Evolutionary conservation across 2,888 invertebrate species (phyloP), one percentile per base, ranked within the genome.

Genomic region (Syritta pipiens): DNA sequence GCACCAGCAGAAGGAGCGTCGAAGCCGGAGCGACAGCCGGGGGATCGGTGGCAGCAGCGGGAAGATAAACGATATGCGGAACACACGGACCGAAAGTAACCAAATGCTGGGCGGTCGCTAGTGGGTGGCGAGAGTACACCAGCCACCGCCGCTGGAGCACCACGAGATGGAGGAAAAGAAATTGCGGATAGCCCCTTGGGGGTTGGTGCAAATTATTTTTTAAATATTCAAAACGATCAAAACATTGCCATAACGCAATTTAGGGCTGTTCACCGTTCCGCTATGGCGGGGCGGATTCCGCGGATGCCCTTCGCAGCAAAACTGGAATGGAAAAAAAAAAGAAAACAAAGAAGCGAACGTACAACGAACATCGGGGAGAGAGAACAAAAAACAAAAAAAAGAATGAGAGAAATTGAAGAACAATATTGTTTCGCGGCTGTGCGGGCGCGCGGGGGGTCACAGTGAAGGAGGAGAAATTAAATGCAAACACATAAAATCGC

Each of bases 201-300:
- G 79, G 53, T 53, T 81, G 79, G 69, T 81, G 82, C 81, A 83
- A 83, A 83, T 83, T 83, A 82, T 82, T 83, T 83, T 83, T 81
- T 83, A 83, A 83, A 83, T 83, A 82, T 83, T 83, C 83, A 83
- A 81, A 83, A 81, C 82, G 82, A 81, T 83, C 81, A 81, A 83
- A 82, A 82, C 81, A 82, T 76, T 81, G 76, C 76, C 76, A 81
- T 81, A 82, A 81, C 76, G 76, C 77, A 77, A 82, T 82, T 79
- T 74, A 74, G 74, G 72, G 74, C 62, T 81, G 75, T 65, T 75
- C 75, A 81, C 81, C 59, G 68, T 81, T 75, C 62, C 49, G 79
- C 74, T 74, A 68, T 60, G 67, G 44, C 10, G 22, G 4, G 37
- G 30, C 14, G 4, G 28, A 17, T 19, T 9, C 19, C 20, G 17